These are phyloP conservation scores for Drosophila hamatofila DNA, from an alignment of 2,888 invertebrate species.

Conservation along the genomic window DNA sequence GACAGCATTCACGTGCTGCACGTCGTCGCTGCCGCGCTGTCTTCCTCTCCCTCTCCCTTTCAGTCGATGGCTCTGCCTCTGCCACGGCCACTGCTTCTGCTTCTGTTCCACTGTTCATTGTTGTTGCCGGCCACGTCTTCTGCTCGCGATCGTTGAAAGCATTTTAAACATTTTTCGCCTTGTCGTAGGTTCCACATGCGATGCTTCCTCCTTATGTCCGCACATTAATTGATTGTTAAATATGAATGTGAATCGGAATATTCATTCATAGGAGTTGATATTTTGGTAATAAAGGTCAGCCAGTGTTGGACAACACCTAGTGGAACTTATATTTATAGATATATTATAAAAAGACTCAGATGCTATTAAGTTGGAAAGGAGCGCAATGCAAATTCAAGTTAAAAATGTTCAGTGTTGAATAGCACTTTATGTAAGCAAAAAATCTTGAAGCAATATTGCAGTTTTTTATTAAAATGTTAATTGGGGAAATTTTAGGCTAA, in stretches of 20 bases:
- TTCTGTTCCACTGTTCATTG: conserved; percentile 4
- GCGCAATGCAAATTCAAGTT: background rate
- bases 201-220: conserved; percentile 10
- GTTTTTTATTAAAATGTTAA: background rate
- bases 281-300: background rate
- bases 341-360: background rate
- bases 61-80: conserved; percentile 1
- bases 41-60: conserved; percentile 8
- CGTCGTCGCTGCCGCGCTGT: conserved; percentile 47
- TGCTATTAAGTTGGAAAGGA: background rate
- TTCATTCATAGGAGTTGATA: conserved; percentile 3
- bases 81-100: conserved; percentile 10
- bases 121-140: conserved; percentile 27
- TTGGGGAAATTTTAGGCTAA: background rate
- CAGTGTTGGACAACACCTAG: background rate
- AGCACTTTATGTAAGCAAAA: background rate
- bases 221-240: conserved; percentile 20
- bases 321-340: background rate
- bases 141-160: conserved; percentile 29
- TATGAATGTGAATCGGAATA: conserved; percentile 9
- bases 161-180: conserved; percentile 55
- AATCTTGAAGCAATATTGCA: background rate
- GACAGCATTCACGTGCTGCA: conserved; percentile 80
- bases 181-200: conserved; percentile 57
- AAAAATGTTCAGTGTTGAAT: background rate